Conservation (phyloP, 2,797 vertebrate genomes). For the Chaetophractus vellerosus region DNA sequence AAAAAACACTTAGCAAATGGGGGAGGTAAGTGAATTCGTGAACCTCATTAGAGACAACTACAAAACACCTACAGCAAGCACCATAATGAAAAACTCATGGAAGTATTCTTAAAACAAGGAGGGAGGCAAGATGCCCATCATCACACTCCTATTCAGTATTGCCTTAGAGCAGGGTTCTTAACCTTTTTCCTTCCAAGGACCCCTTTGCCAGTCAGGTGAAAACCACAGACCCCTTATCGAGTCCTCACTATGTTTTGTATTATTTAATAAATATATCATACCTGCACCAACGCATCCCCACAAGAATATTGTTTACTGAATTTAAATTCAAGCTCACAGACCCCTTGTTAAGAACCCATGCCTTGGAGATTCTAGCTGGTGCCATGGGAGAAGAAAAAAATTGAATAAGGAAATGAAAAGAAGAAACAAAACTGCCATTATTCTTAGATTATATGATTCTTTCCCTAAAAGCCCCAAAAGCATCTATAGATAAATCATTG, state of each 20-base stretch:
- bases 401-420: background rate
- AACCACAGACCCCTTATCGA: no score
- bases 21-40: background rate
- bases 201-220: no score
- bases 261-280: no score
- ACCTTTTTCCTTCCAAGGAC: no score
- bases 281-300: no score
- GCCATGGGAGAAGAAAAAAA: background rate
- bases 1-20: background rate
- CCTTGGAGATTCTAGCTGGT: background rate
- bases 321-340: no score
- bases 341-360: no score
- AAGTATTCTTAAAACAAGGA: background rate
- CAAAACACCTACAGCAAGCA: background rate
- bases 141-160: background rate
- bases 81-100: background rate
- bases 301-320: no score
- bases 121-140: background rate
- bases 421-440: background rate
- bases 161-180: no score
- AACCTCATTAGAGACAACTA: background rate
- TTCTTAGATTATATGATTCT: background rate
- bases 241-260: no score
- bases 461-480: background rate
- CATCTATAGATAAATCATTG: background rate